A percentile compares a stretch with the other conserved stretches of the same genome.
Evolutionary conservation across 1,140 invertebrate genomes (phyloP).

Genomic region (Aporrectodea caliginosa): DNA sequence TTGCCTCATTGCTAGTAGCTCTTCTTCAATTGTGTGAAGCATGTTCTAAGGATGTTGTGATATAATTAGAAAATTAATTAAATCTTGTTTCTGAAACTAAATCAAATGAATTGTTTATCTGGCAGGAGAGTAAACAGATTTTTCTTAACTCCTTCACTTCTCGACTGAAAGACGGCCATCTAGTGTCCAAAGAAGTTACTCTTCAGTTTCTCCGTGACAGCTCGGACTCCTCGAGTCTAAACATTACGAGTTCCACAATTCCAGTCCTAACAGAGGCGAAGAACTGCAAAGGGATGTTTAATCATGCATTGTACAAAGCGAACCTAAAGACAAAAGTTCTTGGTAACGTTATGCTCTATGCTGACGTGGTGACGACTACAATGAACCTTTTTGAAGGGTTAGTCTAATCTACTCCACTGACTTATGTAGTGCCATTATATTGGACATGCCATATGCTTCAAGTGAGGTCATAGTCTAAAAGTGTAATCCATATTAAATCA

Average conservation of each 20-base stretch:
- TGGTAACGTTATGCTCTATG: slow-evolving; percentile 77
- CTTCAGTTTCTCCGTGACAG: slow-evolving; percentile 60
- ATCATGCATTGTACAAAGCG: slow-evolving; percentile 59
- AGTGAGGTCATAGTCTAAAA: too few relatives aligned
- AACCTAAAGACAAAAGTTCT: slow-evolving; percentile 70
- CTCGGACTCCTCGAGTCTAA: slow-evolving; percentile 4
- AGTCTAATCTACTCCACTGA: too few relatives aligned
- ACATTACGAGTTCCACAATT: not conserved
- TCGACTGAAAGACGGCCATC: slow-evolving; percentile 57
- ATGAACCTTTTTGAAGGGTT: slow-evolving; percentile 67
- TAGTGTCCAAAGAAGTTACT: slow-evolving; percentile 61
- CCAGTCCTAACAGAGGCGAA: not conserved
- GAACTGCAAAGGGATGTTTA: slow-evolving; percentile 51
- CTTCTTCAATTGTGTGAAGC: too few relatives aligned
- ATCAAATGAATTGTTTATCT: too few relatives aligned
- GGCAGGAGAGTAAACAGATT: slow-evolving; percentile 61
- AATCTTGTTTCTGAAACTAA: too few relatives aligned
- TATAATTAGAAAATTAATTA: too few relatives aligned
- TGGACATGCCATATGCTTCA: too few relatives aligned
- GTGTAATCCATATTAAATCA: too few relatives aligned
- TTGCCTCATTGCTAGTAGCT: too few relatives aligned
- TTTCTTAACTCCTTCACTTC: slow-evolving; percentile 61
- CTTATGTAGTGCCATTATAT: too few relatives aligned
- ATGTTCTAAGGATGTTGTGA: too few relatives aligned
- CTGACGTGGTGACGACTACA: slow-evolving; percentile 73